These are phyloP conservation scores for Amazona ochrocephala DNA, from an alignment of 2,797 vertebrate species.

Conservation along the genomic window DNA sequence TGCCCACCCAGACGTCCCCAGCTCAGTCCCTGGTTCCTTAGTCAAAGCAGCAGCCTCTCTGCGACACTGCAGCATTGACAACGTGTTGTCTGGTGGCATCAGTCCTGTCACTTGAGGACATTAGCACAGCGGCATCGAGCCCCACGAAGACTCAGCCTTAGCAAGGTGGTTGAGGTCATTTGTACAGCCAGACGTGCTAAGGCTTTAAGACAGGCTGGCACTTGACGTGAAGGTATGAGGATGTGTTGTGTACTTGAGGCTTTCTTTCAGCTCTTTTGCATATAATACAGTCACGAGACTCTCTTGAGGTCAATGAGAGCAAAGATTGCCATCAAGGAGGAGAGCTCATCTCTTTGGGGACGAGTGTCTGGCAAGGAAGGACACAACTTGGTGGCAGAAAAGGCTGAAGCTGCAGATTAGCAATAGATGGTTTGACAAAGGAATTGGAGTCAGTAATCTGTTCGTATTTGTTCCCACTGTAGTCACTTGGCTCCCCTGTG, in stretches of 20 bases:
- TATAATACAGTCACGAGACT: neutral
- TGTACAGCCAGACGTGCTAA: neutral
- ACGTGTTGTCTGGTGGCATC: rapidly evolving
- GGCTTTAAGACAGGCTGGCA: neutral
- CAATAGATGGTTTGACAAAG: slow-evolving; percentile 41
- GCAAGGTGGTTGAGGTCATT: neutral
- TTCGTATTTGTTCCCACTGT: neutral
- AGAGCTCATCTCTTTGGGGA: neutral
- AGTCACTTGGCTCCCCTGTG: slow-evolving; percentile 8
- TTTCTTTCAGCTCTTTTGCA: neutral
- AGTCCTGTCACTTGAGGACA: neutral
- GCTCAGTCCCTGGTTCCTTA: neutral
- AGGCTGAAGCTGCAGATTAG: slow-evolving; percentile 47
- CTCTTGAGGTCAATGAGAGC: neutral
- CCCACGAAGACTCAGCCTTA: neutral
- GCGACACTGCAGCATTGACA: rapidly evolving
- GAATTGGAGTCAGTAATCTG: slow-evolving; percentile 43
- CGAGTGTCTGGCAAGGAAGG: neutral
- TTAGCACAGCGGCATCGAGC: neutral
- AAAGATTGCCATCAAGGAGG: neutral
- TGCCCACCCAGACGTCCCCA: neutral
- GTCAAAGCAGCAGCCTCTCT: neutral
- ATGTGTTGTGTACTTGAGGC: neutral
- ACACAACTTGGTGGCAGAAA: slow-evolving; percentile 24
- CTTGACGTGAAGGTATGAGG: neutral